These are phyloP conservation scores for Orchestia grillus DNA, from an alignment of 1,140 invertebrate species.

Conservation along the genomic window DNA sequence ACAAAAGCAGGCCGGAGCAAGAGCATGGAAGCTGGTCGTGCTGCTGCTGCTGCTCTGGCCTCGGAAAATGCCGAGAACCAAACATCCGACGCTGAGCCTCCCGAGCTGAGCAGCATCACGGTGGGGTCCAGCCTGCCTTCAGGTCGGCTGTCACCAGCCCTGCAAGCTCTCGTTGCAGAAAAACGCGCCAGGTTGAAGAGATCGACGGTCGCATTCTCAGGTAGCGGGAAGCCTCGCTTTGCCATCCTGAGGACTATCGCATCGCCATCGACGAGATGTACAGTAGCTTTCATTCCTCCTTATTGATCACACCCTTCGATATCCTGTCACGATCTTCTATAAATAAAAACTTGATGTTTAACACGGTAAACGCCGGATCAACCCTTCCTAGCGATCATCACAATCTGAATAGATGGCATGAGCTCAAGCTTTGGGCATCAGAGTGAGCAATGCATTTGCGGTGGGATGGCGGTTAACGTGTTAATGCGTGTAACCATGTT, in stretches of 20 bases:
- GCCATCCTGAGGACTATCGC: slow-evolving; percentile 65
- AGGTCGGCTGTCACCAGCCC: slow-evolving; percentile 63
- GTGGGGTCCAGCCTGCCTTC: background rate
- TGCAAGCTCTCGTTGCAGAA: slow-evolving; percentile 67
- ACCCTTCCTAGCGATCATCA: background rate
- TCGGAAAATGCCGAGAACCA: slow-evolving; percentile 55
- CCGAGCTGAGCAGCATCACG: slow-evolving; percentile 58
- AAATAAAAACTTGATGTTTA: background rate
- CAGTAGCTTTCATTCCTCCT: slow-evolving; percentile 63
- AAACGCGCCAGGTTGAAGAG: slow-evolving; percentile 66
- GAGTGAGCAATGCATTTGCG: background rate
- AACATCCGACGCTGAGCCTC: background rate
- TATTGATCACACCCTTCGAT: slow-evolving; percentile 33
- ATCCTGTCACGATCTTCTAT: background rate
- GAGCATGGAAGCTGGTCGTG: slow-evolving; percentile 65
- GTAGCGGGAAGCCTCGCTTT: slow-evolving; percentile 66
- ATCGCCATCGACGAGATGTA: slow-evolving; percentile 68
- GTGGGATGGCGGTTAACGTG: background rate
- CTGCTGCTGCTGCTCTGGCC: slow-evolving; percentile 61
- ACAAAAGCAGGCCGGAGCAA: slow-evolving; percentile 64
- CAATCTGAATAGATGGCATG: background rate
- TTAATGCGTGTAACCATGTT: background rate
- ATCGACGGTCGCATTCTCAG: slow-evolving; percentile 67
- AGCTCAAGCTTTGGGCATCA: background rate
- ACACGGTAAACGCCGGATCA: background rate